phyloP scores from a whole-genome alignment of 2,113 vertebrate genomes.

The Esox niger region DNA sequence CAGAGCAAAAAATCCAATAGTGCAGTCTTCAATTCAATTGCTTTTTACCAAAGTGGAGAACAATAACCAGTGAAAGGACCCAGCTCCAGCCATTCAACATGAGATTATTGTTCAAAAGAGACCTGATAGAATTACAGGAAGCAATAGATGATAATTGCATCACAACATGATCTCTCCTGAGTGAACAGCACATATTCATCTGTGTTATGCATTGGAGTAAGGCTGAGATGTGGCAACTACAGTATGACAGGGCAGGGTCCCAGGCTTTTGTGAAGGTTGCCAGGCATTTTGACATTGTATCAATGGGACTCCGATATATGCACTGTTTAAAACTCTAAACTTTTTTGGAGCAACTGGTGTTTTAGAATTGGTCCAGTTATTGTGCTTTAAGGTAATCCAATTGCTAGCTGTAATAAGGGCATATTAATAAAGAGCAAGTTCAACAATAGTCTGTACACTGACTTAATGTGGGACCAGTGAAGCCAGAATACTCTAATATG shows the following conservation, averaged over 20 bases:
- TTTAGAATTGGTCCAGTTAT: no score
- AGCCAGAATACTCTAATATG: no score
- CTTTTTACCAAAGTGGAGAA: conserved; percentile 93
- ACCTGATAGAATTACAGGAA: conserved; percentile 91
- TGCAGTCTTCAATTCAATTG: conserved; percentile 90
- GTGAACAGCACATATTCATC: conserved; percentile 74
- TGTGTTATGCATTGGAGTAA: conserved; percentile 66
- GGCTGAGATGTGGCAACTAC: conserved; percentile 61
- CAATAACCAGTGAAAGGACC: conserved; percentile 92
- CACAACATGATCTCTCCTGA: conserved; percentile 80
- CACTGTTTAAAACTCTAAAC: neutral
- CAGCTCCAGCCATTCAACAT: conserved; percentile 85
- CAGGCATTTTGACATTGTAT: neutral
- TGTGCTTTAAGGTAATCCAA: no score
- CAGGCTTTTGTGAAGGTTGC: neutral
- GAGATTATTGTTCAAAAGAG: conserved; percentile 91
- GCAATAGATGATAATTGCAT: conserved; percentile 97
- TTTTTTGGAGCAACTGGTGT: no score
- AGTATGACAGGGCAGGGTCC: conserved; percentile 34
- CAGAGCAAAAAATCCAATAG: conserved; percentile 94
- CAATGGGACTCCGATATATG: neutral
- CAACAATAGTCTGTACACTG: no score
- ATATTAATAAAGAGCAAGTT: no score
- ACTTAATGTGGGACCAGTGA: no score
- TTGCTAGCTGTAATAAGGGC: no score